phyloP scores from a whole-genome alignment of 1,140 invertebrate species.

The Leptonema lineaticorne region DNA sequence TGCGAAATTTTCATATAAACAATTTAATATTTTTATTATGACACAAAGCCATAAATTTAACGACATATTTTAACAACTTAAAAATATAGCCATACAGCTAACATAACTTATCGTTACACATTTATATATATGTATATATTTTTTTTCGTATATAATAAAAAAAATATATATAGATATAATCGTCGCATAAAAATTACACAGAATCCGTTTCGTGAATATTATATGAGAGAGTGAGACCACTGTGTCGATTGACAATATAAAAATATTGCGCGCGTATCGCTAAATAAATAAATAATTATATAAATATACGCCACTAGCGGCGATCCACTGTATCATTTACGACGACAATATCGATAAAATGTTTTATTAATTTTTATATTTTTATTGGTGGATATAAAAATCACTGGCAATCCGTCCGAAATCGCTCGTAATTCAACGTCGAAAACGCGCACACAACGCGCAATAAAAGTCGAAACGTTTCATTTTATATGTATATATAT shows the following conservation, averaged over 20 bases:
- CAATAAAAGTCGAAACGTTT: slow-evolving; percentile 7
- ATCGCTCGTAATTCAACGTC: slow-evolving; percentile 1
- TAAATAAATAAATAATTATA: not conserved
- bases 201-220: not conserved
- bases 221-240: not conserved
- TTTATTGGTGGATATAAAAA: slow-evolving; percentile 1
- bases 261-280: no score
- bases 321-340: no score
- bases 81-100: no score
- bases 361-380: slow-evolving; percentile 13
- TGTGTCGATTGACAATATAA: not conserved
- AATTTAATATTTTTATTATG: no score
- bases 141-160: no score
- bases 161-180: not conserved
- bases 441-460: not conserved
- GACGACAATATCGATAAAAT: not conserved
- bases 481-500: not conserved
- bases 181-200: not conserved
- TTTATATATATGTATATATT: no score
- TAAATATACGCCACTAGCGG: not conserved
- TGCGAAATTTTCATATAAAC: no score
- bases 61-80: no score
- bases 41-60: no score
- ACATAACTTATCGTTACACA: no score
- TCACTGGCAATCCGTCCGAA: slow-evolving; percentile 3